Percentiles rank a stretch among this genome's conserved stretches.
Evolutionary conservation across 1,140 invertebrate species (phyloP).

Genomic region (Bombus waltoni): DNA sequence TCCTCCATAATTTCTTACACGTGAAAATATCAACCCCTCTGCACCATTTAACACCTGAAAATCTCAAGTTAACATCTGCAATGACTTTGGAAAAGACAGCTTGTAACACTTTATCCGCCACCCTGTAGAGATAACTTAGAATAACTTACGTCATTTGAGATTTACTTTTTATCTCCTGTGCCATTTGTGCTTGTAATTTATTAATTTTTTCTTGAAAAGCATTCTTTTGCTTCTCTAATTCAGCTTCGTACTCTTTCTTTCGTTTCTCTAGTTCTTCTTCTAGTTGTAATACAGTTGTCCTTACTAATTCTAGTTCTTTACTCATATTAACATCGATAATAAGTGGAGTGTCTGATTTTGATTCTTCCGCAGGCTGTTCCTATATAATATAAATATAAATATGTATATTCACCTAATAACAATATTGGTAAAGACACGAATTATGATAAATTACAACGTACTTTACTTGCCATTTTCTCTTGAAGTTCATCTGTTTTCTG

Average conservation of each 20-base stretch:
- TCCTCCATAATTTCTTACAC: too few relatives aligned
- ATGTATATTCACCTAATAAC: background rate
- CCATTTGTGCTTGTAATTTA: slow-evolving; percentile 78
- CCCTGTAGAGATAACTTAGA: background rate
- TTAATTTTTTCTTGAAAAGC: slow-evolving; percentile 73
- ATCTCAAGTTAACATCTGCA: too few relatives aligned
- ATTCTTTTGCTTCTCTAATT: slow-evolving; percentile 75
- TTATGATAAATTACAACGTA: background rate
- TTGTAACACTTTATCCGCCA: too few relatives aligned
- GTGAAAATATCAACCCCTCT: too few relatives aligned
- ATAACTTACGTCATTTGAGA: slow-evolving; percentile 78
- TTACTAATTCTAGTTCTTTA: slow-evolving; percentile 78
- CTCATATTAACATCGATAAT: slow-evolving; percentile 74
- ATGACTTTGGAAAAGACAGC: too few relatives aligned
- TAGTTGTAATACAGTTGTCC: slow-evolving; percentile 73
- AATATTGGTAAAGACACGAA: background rate
- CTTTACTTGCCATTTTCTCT: slow-evolving; percentile 70
- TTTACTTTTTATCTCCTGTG: slow-evolving; percentile 77
- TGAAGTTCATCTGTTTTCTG: slow-evolving; percentile 67
- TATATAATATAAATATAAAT: background rate
- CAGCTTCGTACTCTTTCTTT: slow-evolving; percentile 70
- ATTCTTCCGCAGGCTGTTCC: slow-evolving; percentile 64
- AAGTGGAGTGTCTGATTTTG: slow-evolving; percentile 61
- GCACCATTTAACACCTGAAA: too few relatives aligned
- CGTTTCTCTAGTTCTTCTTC: slow-evolving; percentile 77